Conservation (phyloP, 2,113 vertebrate species). For the Mus pahari region DNA sequence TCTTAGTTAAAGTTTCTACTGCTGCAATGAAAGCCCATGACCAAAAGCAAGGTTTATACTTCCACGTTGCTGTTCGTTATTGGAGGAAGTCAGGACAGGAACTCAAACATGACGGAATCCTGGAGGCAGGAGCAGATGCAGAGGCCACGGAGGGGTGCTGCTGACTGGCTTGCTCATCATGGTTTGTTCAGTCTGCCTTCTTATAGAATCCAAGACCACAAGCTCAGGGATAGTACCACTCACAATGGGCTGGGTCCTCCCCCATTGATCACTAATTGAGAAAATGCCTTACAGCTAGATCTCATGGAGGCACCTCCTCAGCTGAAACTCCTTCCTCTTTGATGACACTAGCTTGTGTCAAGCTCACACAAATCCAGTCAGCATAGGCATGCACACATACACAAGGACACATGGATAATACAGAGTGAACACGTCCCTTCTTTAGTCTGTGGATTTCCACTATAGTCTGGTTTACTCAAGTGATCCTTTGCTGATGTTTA, state of each 20-base stretch:
- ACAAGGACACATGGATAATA: not conserved
- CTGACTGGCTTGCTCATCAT: not conserved
- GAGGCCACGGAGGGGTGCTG: not conserved
- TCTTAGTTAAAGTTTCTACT: not conserved
- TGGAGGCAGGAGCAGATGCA: not conserved
- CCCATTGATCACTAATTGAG: too few relatives aligned
- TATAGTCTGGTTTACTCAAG: not conserved
- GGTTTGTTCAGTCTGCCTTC: too few relatives aligned
- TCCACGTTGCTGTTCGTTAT: not conserved
- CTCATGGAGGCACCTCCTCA: too few relatives aligned
- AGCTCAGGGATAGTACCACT: too few relatives aligned
- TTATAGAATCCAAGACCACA: not conserved
- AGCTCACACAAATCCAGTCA: too few relatives aligned
- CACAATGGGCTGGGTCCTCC: too few relatives aligned
- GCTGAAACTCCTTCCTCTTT: too few relatives aligned
- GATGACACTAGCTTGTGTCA: too few relatives aligned
- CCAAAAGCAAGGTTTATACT: not conserved
- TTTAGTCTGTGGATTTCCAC: not conserved
- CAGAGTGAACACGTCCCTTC: not conserved
- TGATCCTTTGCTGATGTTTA: not conserved
- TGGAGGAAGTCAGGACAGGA: not conserved
- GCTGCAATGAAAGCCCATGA: not conserved
- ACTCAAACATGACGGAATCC: not conserved
- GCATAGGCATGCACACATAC: not conserved
- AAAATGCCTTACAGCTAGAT: too few relatives aligned